Evolutionary conservation across 2,888 invertebrate species (phyloP), one percentile per base, ranked within the genome.

Genomic region (Ormyrus nitidulus): DNA sequence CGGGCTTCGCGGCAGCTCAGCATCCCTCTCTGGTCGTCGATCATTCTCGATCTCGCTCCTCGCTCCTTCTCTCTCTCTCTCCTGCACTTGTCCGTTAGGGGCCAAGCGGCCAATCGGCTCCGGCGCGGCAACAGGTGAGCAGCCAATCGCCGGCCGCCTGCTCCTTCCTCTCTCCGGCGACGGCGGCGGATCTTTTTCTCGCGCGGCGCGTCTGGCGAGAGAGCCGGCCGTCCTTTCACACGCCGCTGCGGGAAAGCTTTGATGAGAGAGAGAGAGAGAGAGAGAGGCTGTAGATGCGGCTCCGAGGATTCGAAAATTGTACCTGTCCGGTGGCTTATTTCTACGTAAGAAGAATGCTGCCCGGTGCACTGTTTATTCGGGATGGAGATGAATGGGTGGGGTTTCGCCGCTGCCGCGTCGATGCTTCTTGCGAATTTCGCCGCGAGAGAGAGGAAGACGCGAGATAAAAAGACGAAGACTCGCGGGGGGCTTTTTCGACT

Each of bases 81-180:
- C 34, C 11, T 83, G 85, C 87, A 87, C 86, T 86, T 87, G 87
- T 86, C 83, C 83, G 86, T 86, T 86, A 85, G 84, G 84, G 84
- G 81, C 85, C 83, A 34, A 84, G 73, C 81, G 84, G 74, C 88
- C 89, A 89, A 88, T 88, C 84, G 84, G 79, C 48, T 83, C 71
- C 73, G 73, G 65, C 70, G 78, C 78, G 83, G 88, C 87, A 89
- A 89, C 90, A 90, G 89, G 89, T 90, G 89, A 86, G 79, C 84
- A 84, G 81, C 90, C 90, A 90, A 90, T 90, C 65, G 75, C 70
- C 77, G 49, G 8, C 46, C 76, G 66, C 69, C 83, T 34, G 72
- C 85, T 82, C 11, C 62, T 62, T 58, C 48, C 51, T 11, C 59
- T 13, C 64, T n/a, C 78, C 76, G 66, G 68, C 65, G 53, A n/a